Evolutionary conservation across 2,888 invertebrate genomes (phyloP), one percentile per base, ranked within the genome.

Genomic region (Plagiodera versicolora): DNA sequence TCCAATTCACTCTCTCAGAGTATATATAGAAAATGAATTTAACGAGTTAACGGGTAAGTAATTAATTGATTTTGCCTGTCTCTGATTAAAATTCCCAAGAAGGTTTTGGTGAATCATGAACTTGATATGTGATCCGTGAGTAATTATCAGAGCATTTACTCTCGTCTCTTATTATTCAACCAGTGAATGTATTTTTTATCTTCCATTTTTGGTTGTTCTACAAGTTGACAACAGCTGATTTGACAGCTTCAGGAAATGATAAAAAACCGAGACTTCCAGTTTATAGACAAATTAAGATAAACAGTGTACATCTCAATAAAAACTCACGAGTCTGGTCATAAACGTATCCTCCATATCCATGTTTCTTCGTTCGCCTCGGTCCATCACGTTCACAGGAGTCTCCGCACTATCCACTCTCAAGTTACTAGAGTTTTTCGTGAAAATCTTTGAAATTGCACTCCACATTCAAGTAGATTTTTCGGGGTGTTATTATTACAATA

Each of bases 341-440:
- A 85, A 83, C 75, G 82, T 83, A 79, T 86, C 86, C 81, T 87
- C 86, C 85, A 85, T 84, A 81, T 86, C 86, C 79, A 80, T 80
- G 78, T 82, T 81, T 80, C 81, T 80, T 55, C 69, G 65, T 66
- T 77, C 75, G 62, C 73, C 73, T 67, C 75, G 77, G 74, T 79
- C 78, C 78, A 77, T 77, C 65, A 67, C 69, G 58, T 65, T 58
- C 66, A 70, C 64, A 67, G 66, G 56, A 52, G 70, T 67, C 63
- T 71, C 74, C 69, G 72, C 74, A 69, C 70, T 70, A 67, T 70
- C 68, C 62, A 62, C 72, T 66, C 72, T 72, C 67, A 65, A 73
- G 67, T 69, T 73, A 72, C 71, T 72, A 74, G 70, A 72, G 74
- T 77, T 75, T 75, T 74, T 80, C 67, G 76, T 69, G 72, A 80